A percentile compares a stretch with the other conserved stretches of the same genome.
phyloP scores from a whole-genome alignment of 2,113 vertebrate species.

The Scytalopus superciliaris region DNA sequence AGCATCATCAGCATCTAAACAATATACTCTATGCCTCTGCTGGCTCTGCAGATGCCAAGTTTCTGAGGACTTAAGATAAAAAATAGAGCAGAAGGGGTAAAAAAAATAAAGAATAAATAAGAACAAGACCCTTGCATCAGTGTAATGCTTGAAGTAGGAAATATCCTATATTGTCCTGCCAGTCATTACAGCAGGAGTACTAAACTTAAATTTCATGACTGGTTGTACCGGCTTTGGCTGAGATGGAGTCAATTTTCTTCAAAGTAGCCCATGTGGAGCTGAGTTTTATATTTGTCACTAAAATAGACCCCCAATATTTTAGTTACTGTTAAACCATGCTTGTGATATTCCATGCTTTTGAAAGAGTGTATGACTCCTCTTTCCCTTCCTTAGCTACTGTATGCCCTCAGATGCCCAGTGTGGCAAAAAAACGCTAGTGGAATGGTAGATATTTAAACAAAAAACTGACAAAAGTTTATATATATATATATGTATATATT shows the following conservation, averaged over 20 bases:
- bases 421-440: not conserved
- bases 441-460: not conserved
- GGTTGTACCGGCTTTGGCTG: not conserved
- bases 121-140: not conserved
- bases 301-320: not conserved
- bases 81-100: not conserved
- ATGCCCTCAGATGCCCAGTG: not conserved
- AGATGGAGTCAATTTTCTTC: not conserved
- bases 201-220: not conserved
- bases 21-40: not conserved
- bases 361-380: not conserved
- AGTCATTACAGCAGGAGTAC: not conserved
- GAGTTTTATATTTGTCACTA: not conserved
- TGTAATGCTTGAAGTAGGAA: not conserved
- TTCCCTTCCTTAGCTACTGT: not conserved
- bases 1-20: not conserved
- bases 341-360: not conserved
- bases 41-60: not conserved
- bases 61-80: not conserved
- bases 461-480: not conserved
- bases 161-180: not conserved
- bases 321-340: not conserved
- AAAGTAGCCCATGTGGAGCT: not conserved
- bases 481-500: accelerated
- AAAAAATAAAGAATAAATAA: not conserved